These are phyloP conservation scores for Rhingia rostrata DNA, from an alignment of 2,888 invertebrate genomes.

Conservation along the genomic window DNA sequence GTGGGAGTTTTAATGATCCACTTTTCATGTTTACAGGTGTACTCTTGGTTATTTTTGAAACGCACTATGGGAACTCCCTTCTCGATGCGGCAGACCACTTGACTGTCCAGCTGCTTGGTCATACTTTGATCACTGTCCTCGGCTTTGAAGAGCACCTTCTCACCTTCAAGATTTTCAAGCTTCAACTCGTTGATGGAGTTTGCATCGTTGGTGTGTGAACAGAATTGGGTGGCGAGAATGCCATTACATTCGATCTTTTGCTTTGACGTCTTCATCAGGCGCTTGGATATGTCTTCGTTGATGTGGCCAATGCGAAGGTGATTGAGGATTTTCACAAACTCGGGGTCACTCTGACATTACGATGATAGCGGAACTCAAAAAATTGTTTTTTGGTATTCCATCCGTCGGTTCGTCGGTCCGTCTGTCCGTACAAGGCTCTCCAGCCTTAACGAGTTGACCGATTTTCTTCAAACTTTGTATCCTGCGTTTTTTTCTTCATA, in stretches of 20 bases:
- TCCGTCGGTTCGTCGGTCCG: too few species aligned
- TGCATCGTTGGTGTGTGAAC: constrained; percentile 96
- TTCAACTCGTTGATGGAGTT: constrained; percentile 93
- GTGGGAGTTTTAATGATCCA: constrained; percentile 90
- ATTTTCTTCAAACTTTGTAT: too few species aligned
- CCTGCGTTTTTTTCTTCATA: too few species aligned
- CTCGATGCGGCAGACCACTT: constrained; percentile 90
- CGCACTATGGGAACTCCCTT: constrained; percentile 89
- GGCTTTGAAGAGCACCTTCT: constrained; percentile 87
- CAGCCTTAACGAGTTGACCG: too few species aligned
- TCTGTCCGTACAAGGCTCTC: too few species aligned
- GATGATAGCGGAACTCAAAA: too few species aligned
- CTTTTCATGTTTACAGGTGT: constrained; percentile 89
- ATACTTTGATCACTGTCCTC: constrained; percentile 90
- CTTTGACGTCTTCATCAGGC: constrained; percentile 88
- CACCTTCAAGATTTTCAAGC: constrained; percentile 87
- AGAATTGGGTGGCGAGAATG: constrained; percentile 94
- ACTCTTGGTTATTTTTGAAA: constrained; percentile 89
- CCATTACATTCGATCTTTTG: constrained; percentile 93
- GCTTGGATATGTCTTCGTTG: constrained; percentile 88
- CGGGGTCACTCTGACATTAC: constrained; percentile 93
- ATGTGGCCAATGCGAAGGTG: constrained; percentile 93
- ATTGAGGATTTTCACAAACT: constrained; percentile 93
- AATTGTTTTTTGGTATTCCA: too few species aligned
- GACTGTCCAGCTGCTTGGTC: constrained; percentile 88